Percentiles rank a stretch among this genome's conserved stretches.
Evolutionary conservation across 1,140 invertebrate genomes (phyloP).

Genomic region (Venustaconcha ellipsiformis): DNA sequence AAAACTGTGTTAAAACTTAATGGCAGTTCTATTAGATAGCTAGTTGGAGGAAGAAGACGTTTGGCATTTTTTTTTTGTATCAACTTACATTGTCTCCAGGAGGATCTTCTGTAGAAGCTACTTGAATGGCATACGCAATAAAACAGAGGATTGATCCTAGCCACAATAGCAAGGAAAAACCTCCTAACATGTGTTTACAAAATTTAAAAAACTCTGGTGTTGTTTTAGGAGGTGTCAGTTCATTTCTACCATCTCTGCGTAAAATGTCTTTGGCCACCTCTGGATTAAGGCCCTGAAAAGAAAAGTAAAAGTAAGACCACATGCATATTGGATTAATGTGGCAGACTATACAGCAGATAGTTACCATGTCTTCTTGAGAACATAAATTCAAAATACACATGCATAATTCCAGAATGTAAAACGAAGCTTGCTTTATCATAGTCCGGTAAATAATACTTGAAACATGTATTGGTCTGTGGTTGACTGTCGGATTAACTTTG

Average conservation of each 20-base stretch:
- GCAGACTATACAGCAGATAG: no score
- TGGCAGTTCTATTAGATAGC: no score
- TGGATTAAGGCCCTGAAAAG: slow-evolving; percentile 84
- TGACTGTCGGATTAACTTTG: no score
- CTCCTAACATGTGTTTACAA: slow-evolving; percentile 96
- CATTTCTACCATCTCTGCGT: slow-evolving; percentile 93
- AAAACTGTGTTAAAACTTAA: background rate
- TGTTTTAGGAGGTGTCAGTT: slow-evolving; percentile 91
- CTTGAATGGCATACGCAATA: slow-evolving; percentile 94
- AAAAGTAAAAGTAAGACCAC: background rate
- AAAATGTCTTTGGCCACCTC: slow-evolving; percentile 93
- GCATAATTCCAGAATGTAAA: no score
- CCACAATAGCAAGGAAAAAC: slow-evolving; percentile 95
- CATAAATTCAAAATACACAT: no score
- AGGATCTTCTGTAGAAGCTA: slow-evolving; percentile 61
- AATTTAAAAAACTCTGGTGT: slow-evolving; percentile 98
- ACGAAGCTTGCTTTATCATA: no score
- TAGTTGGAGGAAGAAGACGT: no score
- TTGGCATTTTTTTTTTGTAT: background rate
- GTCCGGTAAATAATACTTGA: no score
- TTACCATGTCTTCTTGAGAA: no score
- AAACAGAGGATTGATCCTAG: slow-evolving; percentile 97
- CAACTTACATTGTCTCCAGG: slow-evolving; percentile 57
- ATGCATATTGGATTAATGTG: no score
- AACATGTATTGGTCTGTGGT: no score